phyloP scores from a whole-genome alignment of 2,888 invertebrate species.

The Dinocampus coccinellae region DNA sequence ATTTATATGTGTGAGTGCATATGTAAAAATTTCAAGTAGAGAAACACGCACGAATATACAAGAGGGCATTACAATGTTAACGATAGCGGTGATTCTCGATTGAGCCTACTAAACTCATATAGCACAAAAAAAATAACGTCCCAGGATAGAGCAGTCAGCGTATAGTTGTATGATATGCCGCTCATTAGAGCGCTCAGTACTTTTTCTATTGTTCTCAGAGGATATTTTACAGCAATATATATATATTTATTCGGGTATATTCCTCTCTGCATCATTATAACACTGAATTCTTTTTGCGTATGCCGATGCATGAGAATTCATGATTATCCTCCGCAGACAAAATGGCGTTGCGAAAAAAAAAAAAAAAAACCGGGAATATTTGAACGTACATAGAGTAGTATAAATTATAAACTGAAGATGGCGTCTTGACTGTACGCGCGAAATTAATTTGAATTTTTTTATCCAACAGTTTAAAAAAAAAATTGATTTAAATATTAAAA shows the following conservation, averaged over 20 bases:
- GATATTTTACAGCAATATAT: too few relatives aligned
- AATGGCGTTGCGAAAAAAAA: too few relatives aligned
- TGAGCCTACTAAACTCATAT: not conserved
- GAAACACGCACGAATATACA: not conserved
- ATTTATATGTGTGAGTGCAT: not conserved
- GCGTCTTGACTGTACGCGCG: too few relatives aligned
- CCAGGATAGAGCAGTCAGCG: conserved; percentile 3
- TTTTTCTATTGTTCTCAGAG: not conserved
- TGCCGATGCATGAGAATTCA: too few relatives aligned
- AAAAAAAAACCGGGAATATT: not conserved
- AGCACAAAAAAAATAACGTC: not conserved
- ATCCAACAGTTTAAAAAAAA: not conserved
- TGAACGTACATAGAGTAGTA: not conserved
- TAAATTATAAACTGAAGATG: too few relatives aligned
- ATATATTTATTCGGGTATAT: too few relatives aligned
- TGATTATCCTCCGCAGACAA: too few relatives aligned
- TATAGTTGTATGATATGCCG: not conserved
- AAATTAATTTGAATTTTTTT: too few relatives aligned
- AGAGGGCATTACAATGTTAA: not conserved
- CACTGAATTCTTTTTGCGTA: too few relatives aligned
- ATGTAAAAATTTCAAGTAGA: not conserved
- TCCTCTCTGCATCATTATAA: too few relatives aligned
- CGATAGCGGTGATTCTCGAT: not conserved
- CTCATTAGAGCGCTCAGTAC: not conserved
- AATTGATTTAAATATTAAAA: not conserved